A percentile compares a stretch with the other conserved stretches of the same genome.
These are phyloP conservation scores for Hydropsyche tenuis DNA, from an alignment of 1,140 invertebrate genomes.

Conservation along the genomic window DNA sequence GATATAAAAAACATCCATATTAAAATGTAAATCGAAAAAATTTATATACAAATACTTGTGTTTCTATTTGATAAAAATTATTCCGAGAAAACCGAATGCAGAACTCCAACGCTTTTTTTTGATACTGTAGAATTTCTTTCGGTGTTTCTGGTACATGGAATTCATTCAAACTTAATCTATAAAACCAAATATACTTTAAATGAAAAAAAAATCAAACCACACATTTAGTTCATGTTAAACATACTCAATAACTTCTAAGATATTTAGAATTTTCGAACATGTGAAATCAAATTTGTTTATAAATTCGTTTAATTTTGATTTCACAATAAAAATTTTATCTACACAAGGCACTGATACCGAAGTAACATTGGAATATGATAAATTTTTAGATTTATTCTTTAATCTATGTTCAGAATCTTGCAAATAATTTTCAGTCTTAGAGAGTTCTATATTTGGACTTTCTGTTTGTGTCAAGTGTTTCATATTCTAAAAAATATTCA, in stretches of 20 bases:
- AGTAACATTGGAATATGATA: constrained; percentile 12
- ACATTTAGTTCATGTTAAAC: neutral
- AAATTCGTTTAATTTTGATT: neutral
- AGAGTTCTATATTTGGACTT: neutral
- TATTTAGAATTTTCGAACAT: constrained; percentile 9
- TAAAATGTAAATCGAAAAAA: neutral
- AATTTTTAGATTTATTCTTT: neutral
- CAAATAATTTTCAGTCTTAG: neutral
- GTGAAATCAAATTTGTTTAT: constrained; percentile 10
- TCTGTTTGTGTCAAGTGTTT: neutral
- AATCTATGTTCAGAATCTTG: neutral
- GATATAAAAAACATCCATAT: neutral
- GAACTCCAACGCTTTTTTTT: constrained; percentile 29
- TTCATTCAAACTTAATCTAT: constrained; percentile 22
- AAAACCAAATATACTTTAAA: neutral
- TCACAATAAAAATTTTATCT: neutral
- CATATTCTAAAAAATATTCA: neutral
- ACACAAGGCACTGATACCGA: neutral
- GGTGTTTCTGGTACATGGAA: constrained; percentile 16
- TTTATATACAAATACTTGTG: constrained; percentile 13
- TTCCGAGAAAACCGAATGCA: constrained; percentile 32
- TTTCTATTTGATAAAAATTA: constrained; percentile 35
- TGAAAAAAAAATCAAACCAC: no score
- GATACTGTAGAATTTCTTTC: neutral
- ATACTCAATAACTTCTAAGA: constrained; percentile 25